Conservation (phyloP, 92 coral and sea anemone genomes). For the Epizoanthus rinbou region DNA sequence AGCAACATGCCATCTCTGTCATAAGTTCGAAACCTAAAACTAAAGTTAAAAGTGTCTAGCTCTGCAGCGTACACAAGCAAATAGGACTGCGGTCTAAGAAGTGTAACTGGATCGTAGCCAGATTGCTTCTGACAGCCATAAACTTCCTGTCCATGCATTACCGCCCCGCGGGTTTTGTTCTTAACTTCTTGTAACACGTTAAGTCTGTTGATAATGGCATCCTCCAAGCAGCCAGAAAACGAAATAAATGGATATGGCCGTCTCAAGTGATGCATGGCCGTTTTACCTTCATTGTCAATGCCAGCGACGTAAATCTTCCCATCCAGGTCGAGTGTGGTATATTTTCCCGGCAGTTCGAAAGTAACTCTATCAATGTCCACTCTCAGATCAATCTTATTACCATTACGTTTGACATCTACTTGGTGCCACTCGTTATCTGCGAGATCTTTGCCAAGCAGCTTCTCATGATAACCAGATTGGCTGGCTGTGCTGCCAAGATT, state of each 20-base stretch:
- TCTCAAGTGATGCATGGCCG: constrained; percentile 32
- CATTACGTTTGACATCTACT: constrained; percentile 58
- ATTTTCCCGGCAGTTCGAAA: constrained; percentile 53
- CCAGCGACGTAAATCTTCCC: constrained; percentile 71
- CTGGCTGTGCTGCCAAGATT: constrained; percentile 56
- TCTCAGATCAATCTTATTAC: constrained; percentile 39
- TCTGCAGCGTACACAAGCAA: constrained; percentile 48
- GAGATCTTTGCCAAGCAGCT: constrained; percentile 54
- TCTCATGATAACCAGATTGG: constrained; percentile 65
- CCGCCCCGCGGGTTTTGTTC: constrained; percentile 35
- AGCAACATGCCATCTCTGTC: constrained; percentile 74
- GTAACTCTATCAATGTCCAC: constrained; percentile 41
- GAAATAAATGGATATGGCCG: constrained; percentile 47
- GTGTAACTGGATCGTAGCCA: constrained; percentile 67
- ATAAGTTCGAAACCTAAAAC: constrained; percentile 85
- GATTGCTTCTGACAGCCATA: constrained; percentile 36
- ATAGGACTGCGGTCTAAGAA: constrained; percentile 66
- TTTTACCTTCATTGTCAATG: constrained; percentile 49
- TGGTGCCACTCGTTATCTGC: constrained; percentile 93
- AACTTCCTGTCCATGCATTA: constrained; percentile 48
- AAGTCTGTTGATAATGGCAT: constrained; percentile 44
- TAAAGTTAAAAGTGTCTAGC: constrained; percentile 50
- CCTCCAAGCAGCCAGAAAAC: constrained; percentile 85
- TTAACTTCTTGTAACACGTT: constrained; percentile 55
- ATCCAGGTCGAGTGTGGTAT: constrained; percentile 58